These are phyloP conservation scores for Lordiphosa andalusiaca DNA, from an alignment of 2,888 invertebrate species.

Conservation along the genomic window DNA sequence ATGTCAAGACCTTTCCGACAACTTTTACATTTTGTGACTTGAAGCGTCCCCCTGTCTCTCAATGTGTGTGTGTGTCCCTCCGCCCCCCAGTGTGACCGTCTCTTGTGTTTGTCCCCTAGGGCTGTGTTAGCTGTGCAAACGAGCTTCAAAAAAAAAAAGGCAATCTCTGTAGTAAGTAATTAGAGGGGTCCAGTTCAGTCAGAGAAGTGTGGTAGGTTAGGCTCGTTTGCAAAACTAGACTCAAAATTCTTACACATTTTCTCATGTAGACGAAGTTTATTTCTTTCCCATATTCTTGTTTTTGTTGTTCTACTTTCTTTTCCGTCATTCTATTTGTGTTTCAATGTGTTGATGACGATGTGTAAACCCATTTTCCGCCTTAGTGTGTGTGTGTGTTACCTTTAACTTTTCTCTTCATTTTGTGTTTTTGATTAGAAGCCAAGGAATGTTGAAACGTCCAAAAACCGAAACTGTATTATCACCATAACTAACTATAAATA, in stretches of 20 bases:
- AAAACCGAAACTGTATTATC: conserved; percentile 34
- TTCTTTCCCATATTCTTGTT: conserved; percentile 6
- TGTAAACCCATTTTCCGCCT: no score
- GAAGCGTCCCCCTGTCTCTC: no score
- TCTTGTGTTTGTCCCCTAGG: conserved; percentile 5
- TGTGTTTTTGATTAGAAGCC: no score
- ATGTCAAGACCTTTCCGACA: no score
- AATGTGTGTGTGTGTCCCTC: conserved; percentile 5
- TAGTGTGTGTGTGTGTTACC: no score
- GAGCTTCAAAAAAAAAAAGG: conserved; percentile 34
- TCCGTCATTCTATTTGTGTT: conserved; percentile 5
- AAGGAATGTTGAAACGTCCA: background rate
- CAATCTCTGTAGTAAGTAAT: conserved; percentile 53
- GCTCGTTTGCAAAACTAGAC: no score
- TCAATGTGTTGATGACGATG: conserved; percentile 9
- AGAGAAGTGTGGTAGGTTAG: no score
- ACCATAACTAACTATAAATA: conserved; percentile 29
- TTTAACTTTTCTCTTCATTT: no score
- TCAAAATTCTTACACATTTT: no score
- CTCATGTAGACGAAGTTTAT: conserved; percentile 5
- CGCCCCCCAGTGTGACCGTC: conserved; percentile 2
- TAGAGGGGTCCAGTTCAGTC: background rate
- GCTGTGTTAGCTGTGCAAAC: conserved; percentile 30
- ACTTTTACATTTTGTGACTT: no score
- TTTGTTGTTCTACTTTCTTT: conserved; percentile 1